These are phyloP conservation scores for Diphyllodes magnificus DNA, from an alignment of 2,113 vertebrate genomes.

Conservation along the genomic window DNA sequence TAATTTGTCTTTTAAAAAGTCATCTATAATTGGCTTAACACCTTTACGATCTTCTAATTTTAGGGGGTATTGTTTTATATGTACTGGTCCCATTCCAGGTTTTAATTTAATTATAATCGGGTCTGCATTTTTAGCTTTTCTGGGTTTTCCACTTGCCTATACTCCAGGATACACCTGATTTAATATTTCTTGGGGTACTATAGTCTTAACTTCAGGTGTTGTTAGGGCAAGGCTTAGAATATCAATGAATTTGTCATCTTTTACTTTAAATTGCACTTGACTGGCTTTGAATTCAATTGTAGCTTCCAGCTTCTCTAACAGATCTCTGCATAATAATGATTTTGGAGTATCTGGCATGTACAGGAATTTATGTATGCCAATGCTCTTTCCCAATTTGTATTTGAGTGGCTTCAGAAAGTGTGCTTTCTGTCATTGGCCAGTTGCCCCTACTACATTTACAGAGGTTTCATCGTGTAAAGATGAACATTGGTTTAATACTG, in stretches of 20 bases:
- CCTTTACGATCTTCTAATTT: background rate
- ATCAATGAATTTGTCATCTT: background rate
- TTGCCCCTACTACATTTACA: background rate
- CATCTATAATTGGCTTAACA: background rate
- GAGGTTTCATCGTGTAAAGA: background rate
- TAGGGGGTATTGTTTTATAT: background rate
- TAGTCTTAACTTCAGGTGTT: background rate
- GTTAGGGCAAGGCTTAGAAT: background rate
- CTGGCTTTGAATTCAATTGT: background rate
- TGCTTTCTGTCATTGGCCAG: background rate
- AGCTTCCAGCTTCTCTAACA: background rate
- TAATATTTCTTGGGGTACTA: background rate
- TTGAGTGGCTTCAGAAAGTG: background rate
- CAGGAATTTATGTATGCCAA: background rate
- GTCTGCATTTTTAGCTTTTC: background rate
- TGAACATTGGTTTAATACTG: background rate
- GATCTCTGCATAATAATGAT: background rate
- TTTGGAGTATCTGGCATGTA: background rate
- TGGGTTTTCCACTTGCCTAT: background rate
- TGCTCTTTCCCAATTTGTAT: background rate
- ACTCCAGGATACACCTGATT: background rate
- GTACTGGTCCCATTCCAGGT: background rate
- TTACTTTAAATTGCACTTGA: background rate
- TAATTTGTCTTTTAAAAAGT: background rate
- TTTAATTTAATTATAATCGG: background rate